A percentile compares a stretch with the other conserved stretches of the same genome.
Evolutionary conservation across 2,888 invertebrate genomes (phyloP).

Genomic region (Noctua janthina): DNA sequence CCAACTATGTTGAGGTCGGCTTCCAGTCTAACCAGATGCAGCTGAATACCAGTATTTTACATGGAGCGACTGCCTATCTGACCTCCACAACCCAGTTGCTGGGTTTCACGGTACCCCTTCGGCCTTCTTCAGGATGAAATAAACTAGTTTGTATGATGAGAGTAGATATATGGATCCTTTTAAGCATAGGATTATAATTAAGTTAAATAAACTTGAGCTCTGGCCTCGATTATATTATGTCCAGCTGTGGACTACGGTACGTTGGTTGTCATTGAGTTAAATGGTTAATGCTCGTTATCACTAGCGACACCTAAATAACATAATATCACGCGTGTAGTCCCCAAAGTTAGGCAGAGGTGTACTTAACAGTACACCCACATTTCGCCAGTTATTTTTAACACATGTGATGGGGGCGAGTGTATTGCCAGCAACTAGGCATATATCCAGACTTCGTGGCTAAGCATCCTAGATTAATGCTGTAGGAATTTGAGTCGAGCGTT

Average conservation of each 20-base stretch:
- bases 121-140: not conserved
- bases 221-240: no score
- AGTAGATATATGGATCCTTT: conserved; percentile 11
- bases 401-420: not conserved
- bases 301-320: no score
- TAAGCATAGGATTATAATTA: not conserved
- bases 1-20: not conserved
- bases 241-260: not conserved
- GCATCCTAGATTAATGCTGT: not conserved
- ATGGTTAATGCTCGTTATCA: not conserved
- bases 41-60: not conserved
- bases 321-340: not conserved
- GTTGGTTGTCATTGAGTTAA: not conserved
- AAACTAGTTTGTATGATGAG: not conserved
- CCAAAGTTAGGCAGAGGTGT: no score
- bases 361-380: not conserved
- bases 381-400: not conserved
- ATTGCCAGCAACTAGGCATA: not conserved
- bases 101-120: not conserved
- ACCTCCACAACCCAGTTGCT: conserved; percentile 4
- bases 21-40: conserved; percentile 5
- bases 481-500: not conserved
- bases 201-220: not conserved
- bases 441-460: not conserved
- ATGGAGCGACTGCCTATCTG: not conserved